Evolutionary conservation across 2,888 invertebrate species (phyloP).

Genomic region (Microctonus brassicae): DNA sequence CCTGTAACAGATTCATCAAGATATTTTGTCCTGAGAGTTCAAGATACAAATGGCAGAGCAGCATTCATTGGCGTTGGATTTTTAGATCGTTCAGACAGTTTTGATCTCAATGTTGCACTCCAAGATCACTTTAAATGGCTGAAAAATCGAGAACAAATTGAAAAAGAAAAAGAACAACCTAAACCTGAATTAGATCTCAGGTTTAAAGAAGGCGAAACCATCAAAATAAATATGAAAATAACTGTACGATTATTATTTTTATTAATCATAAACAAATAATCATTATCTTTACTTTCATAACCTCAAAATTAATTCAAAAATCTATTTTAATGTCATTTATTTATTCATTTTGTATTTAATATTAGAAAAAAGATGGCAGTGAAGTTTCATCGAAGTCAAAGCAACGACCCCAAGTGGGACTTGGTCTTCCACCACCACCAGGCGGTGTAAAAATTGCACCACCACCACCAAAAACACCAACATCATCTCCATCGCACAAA

Average conservation of each 20-base stretch:
- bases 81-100: constrained; percentile 97
- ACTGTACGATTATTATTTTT: constrained; percentile 74
- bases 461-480: constrained; percentile 77
- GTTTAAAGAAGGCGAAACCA: constrained; percentile 99
- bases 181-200: constrained; percentile 91
- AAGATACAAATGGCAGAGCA: constrained; percentile 92
- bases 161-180: constrained; percentile 83
- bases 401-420: constrained; percentile 72
- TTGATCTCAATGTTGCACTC: constrained; percentile 97
- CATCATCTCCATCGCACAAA: constrained; percentile 83
- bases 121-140: constrained; percentile 98
- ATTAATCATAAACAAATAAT: not conserved
- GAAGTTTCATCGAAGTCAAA: constrained; percentile 80
- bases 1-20: constrained; percentile 97
- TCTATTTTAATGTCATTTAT: not conserved
- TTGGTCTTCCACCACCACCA: constrained; percentile 87
- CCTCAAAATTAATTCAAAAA: too few relatives aligned
- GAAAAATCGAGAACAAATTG: constrained; percentile 84
- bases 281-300: too few relatives aligned
- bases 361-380: constrained; percentile 89
- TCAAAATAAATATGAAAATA: constrained; percentile 98
- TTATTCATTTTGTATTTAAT: constrained; percentile 30
- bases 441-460: constrained; percentile 82
- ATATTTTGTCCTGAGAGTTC: constrained; percentile 95
- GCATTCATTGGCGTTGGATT: constrained; percentile 99